phyloP scores from a whole-genome alignment of 2,113 vertebrate genomes.

The Equus przewalskii region DNA sequence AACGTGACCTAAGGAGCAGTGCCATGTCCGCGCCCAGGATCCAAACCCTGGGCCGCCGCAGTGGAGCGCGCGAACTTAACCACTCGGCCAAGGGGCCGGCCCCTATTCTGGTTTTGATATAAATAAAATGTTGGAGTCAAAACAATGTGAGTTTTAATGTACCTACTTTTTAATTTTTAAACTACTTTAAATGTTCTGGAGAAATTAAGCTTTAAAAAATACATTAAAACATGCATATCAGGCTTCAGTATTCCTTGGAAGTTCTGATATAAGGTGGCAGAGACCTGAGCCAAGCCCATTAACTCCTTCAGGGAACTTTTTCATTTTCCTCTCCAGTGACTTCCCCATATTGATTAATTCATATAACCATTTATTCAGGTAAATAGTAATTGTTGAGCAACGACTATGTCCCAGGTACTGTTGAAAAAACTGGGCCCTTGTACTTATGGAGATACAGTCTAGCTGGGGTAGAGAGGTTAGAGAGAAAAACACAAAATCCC shows the following conservation, averaged over 20 bases:
- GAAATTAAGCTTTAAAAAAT: neutral
- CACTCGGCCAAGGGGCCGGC: too few species aligned
- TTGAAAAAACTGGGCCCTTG: neutral
- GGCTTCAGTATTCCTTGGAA: neutral
- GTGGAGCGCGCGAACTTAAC: too few species aligned
- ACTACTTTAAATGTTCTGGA: neutral
- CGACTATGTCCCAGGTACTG: neutral
- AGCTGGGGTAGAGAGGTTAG: neutral
- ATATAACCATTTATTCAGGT: neutral
- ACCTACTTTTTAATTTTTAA: neutral
- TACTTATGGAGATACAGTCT: neutral
- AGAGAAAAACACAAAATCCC: neutral
- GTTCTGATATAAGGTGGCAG: neutral
- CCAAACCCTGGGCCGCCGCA: too few species aligned
- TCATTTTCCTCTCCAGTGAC: neutral
- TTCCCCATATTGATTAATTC: neutral
- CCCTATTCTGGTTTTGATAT: neutral
- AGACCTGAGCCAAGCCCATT: neutral
- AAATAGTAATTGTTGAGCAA: neutral
- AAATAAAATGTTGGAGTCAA: neutral
- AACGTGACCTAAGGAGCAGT: too few species aligned
- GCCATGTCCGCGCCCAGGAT: too few species aligned
- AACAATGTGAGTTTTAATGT: neutral
- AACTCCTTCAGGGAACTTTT: neutral
- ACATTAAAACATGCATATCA: neutral